phyloP scores from a whole-genome alignment of 2,888 invertebrate species.

The Trypoxylon attenuatum region DNA sequence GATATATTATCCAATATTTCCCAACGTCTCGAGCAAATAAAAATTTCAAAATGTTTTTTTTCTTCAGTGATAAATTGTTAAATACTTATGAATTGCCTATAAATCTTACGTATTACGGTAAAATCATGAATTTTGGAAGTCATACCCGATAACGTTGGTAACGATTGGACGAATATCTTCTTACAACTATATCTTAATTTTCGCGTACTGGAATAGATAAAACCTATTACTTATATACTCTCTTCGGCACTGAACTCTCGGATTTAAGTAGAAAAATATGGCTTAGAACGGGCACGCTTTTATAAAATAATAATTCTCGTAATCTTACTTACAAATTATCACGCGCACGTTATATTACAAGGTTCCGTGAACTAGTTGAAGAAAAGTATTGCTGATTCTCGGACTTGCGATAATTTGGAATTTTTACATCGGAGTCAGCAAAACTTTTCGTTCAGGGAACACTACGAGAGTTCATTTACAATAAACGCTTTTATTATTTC shows the following conservation, averaged over 20 bases:
- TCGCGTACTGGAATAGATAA: not conserved
- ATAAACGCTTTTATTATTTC: not conserved
- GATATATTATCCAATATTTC: not conserved
- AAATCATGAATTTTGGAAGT: no score
- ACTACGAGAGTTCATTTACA: not conserved
- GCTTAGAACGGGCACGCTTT: conserved; percentile 15
- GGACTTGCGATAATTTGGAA: conserved; percentile 21
- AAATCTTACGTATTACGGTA: no score
- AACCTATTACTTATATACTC: conserved; percentile 8
- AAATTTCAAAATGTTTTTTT: no score
- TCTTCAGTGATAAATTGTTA: no score
- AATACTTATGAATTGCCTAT: no score
- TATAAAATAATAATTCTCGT: conserved; percentile 21
- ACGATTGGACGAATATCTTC: not conserved
- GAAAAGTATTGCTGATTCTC: not conserved
- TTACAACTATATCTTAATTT: conserved; percentile 22
- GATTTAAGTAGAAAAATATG: conserved; percentile 39
- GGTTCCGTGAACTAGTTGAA: conserved; percentile 11
- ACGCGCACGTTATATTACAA: conserved; percentile 17
- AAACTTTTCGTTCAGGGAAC: not conserved
- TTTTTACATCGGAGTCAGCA: no score
- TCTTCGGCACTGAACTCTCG: conserved; percentile 44
- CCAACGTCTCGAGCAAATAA: not conserved
- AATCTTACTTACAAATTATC: conserved; percentile 10
- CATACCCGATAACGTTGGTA: not conserved